Percentiles rank a stretch among this genome's conserved stretches.
Conservation (phyloP, 2,888 invertebrate species). For the Anticlea derivata region DNA sequence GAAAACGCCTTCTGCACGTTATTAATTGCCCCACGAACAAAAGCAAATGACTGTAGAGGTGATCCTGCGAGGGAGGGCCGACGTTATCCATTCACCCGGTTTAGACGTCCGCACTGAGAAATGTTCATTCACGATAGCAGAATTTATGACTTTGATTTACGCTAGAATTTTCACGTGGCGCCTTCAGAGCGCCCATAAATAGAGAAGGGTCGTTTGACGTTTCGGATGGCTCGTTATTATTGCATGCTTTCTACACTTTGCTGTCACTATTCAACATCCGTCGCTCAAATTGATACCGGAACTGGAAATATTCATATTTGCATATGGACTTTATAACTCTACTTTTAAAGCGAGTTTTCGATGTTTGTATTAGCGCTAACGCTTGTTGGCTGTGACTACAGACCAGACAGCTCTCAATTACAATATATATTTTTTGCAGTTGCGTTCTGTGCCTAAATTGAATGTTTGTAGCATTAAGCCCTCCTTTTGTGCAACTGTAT, state of each 20-base stretch:
- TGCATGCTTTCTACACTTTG: constrained; percentile 62
- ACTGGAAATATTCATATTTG: constrained; percentile 65
- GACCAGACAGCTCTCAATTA: neutral
- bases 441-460: neutral
- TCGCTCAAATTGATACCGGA: constrained; percentile 64
- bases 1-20: constrained; percentile 77
- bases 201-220: constrained; percentile 75
- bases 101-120: constrained; percentile 81
- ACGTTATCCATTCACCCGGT: constrained; percentile 80
- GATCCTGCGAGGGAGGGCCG: constrained; percentile 78
- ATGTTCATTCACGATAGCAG: constrained; percentile 82
- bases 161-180: constrained; percentile 75
- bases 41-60: constrained; percentile 83
- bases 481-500: too few relatives aligned
- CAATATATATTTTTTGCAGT: neutral
- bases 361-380: constrained; percentile 27
- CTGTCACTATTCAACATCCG: constrained; percentile 65
- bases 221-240: constrained; percentile 69
- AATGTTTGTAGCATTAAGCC: too few relatives aligned
- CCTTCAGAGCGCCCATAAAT: constrained; percentile 69
- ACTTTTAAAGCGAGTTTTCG: constrained; percentile 39
- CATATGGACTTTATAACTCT: constrained; percentile 57
- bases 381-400: constrained; percentile 17
- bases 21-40: constrained; percentile 82
- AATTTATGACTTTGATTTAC: constrained; percentile 83